These are phyloP conservation scores for Pseudopipra pipra DNA, from an alignment of 2,113 vertebrate genomes.

Conservation along the genomic window DNA sequence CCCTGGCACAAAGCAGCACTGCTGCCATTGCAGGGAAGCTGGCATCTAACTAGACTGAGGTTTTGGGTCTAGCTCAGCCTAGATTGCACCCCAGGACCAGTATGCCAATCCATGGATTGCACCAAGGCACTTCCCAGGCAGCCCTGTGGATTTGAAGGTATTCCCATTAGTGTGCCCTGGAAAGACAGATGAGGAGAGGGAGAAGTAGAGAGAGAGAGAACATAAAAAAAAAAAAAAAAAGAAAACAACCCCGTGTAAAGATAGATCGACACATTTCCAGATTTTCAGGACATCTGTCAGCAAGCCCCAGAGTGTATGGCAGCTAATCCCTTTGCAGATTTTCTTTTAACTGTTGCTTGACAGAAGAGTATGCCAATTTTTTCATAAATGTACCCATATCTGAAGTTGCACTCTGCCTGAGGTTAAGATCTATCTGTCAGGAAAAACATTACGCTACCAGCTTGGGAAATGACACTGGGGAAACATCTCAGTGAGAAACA, in stretches of 20 bases:
- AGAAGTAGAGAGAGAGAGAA: background rate
- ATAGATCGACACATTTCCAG: conserved; percentile 62
- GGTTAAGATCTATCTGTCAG: conserved; percentile 27
- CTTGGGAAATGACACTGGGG: background rate
- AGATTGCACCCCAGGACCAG: background rate
- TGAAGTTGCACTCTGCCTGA: background rate
- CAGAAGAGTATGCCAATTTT: conserved; percentile 17
- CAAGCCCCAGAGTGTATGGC: conserved; percentile 31
- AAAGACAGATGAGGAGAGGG: background rate
- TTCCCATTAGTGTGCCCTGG: background rate
- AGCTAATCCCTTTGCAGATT: conserved; percentile 66
- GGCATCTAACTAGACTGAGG: background rate
- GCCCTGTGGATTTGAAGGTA: background rate
- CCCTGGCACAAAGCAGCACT: background rate
- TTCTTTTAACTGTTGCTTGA: conserved; percentile 67
- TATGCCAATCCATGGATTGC: background rate
- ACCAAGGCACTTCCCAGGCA: background rate
- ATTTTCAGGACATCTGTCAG: conserved; percentile 71
- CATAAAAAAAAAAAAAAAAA: background rate
- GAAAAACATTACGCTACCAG: background rate
- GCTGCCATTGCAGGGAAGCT: background rate
- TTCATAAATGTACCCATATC: background rate
- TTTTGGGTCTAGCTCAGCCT: background rate
- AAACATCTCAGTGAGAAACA: background rate
- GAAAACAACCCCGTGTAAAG: background rate